Evolutionary conservation across 1,140 invertebrate genomes (phyloP).

Genomic region (Psilanteris sp.): DNA sequence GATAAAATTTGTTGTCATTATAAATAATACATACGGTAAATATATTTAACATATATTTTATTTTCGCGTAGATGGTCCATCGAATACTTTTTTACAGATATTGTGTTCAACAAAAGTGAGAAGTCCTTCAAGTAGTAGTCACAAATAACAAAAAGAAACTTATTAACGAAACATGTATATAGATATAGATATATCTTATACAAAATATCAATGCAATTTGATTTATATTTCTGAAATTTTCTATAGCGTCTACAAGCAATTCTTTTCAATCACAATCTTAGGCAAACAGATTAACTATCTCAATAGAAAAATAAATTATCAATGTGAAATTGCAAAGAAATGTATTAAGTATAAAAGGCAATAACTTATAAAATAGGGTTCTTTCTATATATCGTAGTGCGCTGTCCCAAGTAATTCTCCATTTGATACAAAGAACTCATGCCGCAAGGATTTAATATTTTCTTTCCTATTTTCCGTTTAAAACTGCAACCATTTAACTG

Average conservation of each 20-base stretch:
- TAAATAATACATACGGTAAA: too few species aligned
- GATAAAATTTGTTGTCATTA: too few species aligned
- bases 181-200: too few species aligned
- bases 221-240: background rate
- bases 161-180: too few species aligned
- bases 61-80: too few species aligned
- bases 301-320: constrained; percentile 35
- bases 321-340: background rate
- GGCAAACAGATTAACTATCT: constrained; percentile 4
- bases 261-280: constrained; percentile 1
- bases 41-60: too few species aligned
- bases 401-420: constrained; percentile 26
- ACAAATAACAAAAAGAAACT: too few species aligned
- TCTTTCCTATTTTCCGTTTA: constrained; percentile 29
- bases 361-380: constrained; percentile 27
- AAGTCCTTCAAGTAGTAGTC: too few species aligned
- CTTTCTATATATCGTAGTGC: constrained; percentile 12
- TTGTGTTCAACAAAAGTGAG: too few species aligned
- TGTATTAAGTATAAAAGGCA: constrained; percentile 31
- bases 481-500: constrained; percentile 58
- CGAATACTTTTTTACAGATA: too few species aligned
- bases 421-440: constrained; percentile 50
- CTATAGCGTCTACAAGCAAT: background rate
- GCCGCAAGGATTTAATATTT: constrained; percentile 44
- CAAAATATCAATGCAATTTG: too few species aligned